phyloP scores from a whole-genome alignment of 2,113 vertebrate species.

The Sylvietta virens region DNA sequence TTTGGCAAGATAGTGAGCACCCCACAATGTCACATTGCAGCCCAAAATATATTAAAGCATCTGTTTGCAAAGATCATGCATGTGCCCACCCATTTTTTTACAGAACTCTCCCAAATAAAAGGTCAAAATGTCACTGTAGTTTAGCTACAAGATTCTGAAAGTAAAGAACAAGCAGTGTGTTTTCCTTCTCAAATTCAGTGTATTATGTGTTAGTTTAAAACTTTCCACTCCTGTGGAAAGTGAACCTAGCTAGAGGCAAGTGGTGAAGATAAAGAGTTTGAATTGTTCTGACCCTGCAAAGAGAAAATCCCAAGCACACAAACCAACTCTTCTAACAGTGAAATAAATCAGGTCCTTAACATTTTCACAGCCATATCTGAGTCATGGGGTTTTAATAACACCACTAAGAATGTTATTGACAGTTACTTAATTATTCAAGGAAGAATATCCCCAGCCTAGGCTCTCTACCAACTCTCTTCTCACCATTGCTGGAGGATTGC shows the following conservation, averaged over 20 bases:
- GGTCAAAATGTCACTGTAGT: not conserved
- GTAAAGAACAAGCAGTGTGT: not conserved
- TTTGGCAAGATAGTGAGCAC: not conserved
- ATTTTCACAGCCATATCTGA: not conserved
- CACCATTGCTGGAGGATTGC: not conserved
- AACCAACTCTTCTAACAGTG: not conserved
- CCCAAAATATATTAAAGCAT: not conserved
- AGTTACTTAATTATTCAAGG: slow-evolving; percentile 22
- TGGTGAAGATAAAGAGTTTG: not conserved
- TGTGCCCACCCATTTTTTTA: not conserved
- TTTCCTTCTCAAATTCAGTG: not conserved
- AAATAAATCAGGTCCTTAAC: not conserved
- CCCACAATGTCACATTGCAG: not conserved
- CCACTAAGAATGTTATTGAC: not conserved
- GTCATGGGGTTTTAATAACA: slow-evolving; percentile 5
- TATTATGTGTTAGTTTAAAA: not conserved
- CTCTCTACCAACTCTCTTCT: not conserved
- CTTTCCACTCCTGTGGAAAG: not conserved
- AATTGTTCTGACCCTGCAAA: not conserved
- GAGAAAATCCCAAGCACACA: not conserved
- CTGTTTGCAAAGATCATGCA: not conserved
- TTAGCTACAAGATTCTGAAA: not conserved
- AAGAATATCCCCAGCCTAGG: not conserved
- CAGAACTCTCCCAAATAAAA: not conserved
- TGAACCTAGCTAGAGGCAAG: not conserved